Evolutionary conservation across 2,113 vertebrate genomes (phyloP).

Genomic region (Sturnus vulgaris): DNA sequence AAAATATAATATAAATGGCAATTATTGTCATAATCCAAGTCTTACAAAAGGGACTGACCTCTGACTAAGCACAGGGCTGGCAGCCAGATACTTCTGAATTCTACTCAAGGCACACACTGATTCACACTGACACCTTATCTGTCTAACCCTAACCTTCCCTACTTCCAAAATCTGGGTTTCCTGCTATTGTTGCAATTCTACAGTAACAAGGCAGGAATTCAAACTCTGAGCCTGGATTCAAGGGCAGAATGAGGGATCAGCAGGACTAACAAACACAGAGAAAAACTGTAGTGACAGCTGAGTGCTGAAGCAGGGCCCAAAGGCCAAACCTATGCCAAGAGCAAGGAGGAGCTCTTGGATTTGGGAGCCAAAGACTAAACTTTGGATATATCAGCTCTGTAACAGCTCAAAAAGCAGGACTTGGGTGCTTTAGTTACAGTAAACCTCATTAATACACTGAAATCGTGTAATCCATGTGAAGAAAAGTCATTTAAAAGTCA

Average conservation of each 20-base stretch:
- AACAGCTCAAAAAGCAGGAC: background rate
- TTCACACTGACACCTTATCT: slow-evolving; percentile 1
- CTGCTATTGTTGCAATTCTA: background rate
- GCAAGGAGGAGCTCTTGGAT: background rate
- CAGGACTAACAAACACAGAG: background rate
- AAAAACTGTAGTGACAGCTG: background rate
- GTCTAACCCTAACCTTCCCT: slow-evolving; percentile 30
- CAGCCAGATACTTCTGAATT: slow-evolving; percentile 25
- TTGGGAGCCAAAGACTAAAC: background rate
- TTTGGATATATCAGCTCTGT: background rate
- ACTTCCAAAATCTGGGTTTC: background rate
- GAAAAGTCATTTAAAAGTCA: background rate
- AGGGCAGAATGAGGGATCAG: background rate
- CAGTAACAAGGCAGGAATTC: background rate
- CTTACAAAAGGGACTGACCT: slow-evolving; percentile 43
- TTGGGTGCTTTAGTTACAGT: background rate
- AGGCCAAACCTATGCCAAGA: background rate
- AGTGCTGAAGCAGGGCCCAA: background rate
- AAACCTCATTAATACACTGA: background rate
- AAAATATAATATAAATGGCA: slow-evolving; percentile 38
- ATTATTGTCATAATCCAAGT: slow-evolving; percentile 50
- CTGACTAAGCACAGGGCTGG: slow-evolving; percentile 54
- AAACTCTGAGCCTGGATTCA: background rate
- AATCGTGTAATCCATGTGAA: background rate
- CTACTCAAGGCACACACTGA: background rate